phyloP scores from a whole-genome alignment of 2,888 invertebrate species.

The Pseudolycoriella hygida region DNA sequence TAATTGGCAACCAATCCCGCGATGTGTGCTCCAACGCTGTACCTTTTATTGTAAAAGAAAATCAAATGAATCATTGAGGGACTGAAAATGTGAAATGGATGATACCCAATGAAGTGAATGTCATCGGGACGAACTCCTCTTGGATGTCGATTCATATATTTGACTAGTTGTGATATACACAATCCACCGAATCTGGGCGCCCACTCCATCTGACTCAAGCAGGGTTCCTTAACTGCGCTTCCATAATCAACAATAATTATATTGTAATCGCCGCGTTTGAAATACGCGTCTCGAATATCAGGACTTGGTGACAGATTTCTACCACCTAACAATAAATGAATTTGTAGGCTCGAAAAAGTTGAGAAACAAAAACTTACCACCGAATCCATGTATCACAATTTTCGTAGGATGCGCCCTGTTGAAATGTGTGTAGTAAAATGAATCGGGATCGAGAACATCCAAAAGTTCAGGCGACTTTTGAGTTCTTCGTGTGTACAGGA shows the following conservation, averaged over 20 bases:
- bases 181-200: conserved; percentile 44
- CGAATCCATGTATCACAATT: conserved; percentile 81
- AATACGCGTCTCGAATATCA: conserved; percentile 69
- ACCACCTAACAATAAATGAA: no score
- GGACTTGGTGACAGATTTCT: conserved; percentile 66
- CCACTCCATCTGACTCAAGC: conserved; percentile 59
- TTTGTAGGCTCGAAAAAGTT: no score
- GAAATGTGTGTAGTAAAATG: conserved; percentile 56
- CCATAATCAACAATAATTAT: conserved; percentile 78
- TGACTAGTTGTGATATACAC: conserved; percentile 65
- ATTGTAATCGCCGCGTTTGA: conserved; percentile 62
- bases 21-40: conserved; percentile 76
- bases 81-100: no score
- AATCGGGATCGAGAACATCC: conserved; percentile 49
- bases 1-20: conserved; percentile 69
- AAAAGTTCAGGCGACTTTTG: conserved; percentile 55
- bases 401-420: conserved; percentile 66
- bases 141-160: conserved; percentile 61
- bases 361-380: no score
- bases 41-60: conserved; percentile 18
- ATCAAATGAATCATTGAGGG: no score
- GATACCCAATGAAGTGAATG: conserved; percentile 58
- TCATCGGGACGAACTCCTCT: conserved; percentile 55
- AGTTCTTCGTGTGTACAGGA: conserved; percentile 61
- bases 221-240: conserved; percentile 61